Conservation (phyloP, 2,113 vertebrate genomes). For the Epinephelus fuscoguttatus region DNA sequence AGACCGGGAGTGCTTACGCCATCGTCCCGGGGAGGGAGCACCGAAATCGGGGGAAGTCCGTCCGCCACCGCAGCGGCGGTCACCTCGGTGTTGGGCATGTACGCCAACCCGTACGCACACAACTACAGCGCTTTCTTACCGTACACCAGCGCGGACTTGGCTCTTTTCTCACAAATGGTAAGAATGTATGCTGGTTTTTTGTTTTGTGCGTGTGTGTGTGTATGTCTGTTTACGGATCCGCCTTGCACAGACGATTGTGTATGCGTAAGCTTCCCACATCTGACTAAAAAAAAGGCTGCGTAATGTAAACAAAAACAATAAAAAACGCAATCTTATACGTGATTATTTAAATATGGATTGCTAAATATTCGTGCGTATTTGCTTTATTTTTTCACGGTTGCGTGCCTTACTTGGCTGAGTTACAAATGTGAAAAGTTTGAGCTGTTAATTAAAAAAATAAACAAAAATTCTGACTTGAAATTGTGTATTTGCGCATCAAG, state of each 20-base stretch:
- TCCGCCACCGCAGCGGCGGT: constrained; percentile 89
- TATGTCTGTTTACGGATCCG: not conserved
- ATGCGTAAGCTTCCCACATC: not conserved
- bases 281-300: not conserved
- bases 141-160: constrained; percentile 94
- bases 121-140: constrained; percentile 98
- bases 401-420: not conserved
- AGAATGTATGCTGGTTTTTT: constrained; percentile 64
- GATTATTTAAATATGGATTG: constrained; percentile 10
- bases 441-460: not conserved
- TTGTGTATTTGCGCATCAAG: not conserved
- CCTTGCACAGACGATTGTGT: not conserved
- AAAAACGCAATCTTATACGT: not conserved
- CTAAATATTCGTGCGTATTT: not conserved
- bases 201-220: not conserved
- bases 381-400: not conserved
- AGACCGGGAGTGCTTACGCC: constrained; percentile 90
- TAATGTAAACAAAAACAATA: not conserved
- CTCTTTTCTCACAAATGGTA: constrained; percentile 98
- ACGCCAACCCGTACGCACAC: constrained; percentile 94
- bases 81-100: constrained; percentile 95
- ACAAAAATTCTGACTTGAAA: not conserved
- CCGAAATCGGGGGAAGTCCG: constrained; percentile 89
- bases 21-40: constrained; percentile 89
- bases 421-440: constrained; percentile 38